Conservation (phyloP, 2,888 invertebrate species). For the Caenorhabditis sp. region DNA sequence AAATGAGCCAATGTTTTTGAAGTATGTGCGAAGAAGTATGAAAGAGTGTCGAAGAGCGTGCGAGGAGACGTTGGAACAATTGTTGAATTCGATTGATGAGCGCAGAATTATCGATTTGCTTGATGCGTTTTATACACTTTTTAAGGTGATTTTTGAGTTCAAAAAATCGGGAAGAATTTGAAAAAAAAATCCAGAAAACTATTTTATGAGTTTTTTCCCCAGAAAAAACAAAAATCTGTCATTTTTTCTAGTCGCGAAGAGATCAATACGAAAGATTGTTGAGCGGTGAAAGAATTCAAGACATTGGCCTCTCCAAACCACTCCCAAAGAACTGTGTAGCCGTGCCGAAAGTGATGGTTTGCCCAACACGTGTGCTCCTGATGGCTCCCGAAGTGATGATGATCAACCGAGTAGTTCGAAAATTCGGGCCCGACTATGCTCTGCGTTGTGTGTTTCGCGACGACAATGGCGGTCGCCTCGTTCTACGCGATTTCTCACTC, state of each 20-base stretch:
- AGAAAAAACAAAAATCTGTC: no score
- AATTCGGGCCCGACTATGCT: slow-evolving; percentile 62
- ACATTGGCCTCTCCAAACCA: slow-evolving; percentile 22
- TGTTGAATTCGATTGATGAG: slow-evolving; percentile 57
- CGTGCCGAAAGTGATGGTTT: slow-evolving; percentile 52
- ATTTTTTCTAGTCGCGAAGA: slow-evolving; percentile 7
- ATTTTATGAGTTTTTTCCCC: no score
- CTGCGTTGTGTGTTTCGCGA: slow-evolving; percentile 59
- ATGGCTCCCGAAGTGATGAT: slow-evolving; percentile 68
- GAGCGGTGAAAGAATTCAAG: slow-evolving; percentile 26
- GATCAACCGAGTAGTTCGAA: slow-evolving; percentile 63
- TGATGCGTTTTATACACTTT: slow-evolving; percentile 43
- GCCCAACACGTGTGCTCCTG: slow-evolving; percentile 48
- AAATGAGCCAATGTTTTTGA: slow-evolving; percentile 35
- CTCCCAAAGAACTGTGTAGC: slow-evolving; percentile 51
- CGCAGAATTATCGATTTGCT: slow-evolving; percentile 43
- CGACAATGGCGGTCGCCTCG: slow-evolving; percentile 50
- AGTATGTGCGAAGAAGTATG: slow-evolving; percentile 21
- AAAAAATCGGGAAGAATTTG: no score
- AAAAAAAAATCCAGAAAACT: no score
- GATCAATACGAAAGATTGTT: slow-evolving; percentile 26
- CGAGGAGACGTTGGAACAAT: slow-evolving; percentile 56
- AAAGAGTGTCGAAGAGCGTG: slow-evolving; percentile 49
- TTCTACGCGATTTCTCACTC: slow-evolving; percentile 36
- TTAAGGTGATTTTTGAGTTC: slow-evolving; percentile 7